phyloP scores from a whole-genome alignment of 2,113 vertebrate genomes.

The Megaleporinus macrocephalus region DNA sequence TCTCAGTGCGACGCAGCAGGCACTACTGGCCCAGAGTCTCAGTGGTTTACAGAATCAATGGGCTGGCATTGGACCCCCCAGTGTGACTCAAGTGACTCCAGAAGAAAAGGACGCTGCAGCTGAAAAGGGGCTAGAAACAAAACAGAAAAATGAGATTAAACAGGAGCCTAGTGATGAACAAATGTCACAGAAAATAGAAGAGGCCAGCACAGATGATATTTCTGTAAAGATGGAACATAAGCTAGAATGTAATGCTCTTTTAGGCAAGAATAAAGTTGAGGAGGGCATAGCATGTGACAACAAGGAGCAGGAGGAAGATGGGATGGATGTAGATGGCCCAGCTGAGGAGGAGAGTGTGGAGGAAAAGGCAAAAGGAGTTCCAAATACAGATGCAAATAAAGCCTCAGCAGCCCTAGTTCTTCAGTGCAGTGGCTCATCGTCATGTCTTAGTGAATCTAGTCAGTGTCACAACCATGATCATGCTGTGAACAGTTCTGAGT shows the following conservation, averaged over 20 bases:
- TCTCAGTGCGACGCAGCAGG: slow-evolving; percentile 78
- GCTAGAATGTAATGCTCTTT: slow-evolving; percentile 37
- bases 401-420: slow-evolving; percentile 62
- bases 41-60: slow-evolving; percentile 77
- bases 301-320: slow-evolving; percentile 47
- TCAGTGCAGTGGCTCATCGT: slow-evolving; percentile 66
- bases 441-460: slow-evolving; percentile 69
- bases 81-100: slow-evolving; percentile 49
- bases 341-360: slow-evolving; percentile 61
- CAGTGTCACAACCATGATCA: slow-evolving; percentile 26
- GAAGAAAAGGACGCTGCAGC: slow-evolving; percentile 63
- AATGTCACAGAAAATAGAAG: slow-evolving; percentile 39
- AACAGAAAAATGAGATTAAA: slow-evolving; percentile 40
- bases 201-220: slow-evolving; percentile 20
- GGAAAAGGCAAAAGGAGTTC: slow-evolving; percentile 64
- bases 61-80: slow-evolving; percentile 64
- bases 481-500: slow-evolving; percentile 40
- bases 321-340: slow-evolving; percentile 55
- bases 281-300: slow-evolving; percentile 40
- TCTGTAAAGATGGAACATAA: slow-evolving; percentile 45
- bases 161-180: slow-evolving; percentile 38
- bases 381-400: slow-evolving; percentile 57
- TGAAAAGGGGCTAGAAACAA: slow-evolving; percentile 49
- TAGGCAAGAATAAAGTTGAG: slow-evolving; percentile 58
- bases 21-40: slow-evolving; percentile 80